Evolutionary conservation across 2,888 invertebrate species (phyloP).

Genomic region (Erannis defoliaria): DNA sequence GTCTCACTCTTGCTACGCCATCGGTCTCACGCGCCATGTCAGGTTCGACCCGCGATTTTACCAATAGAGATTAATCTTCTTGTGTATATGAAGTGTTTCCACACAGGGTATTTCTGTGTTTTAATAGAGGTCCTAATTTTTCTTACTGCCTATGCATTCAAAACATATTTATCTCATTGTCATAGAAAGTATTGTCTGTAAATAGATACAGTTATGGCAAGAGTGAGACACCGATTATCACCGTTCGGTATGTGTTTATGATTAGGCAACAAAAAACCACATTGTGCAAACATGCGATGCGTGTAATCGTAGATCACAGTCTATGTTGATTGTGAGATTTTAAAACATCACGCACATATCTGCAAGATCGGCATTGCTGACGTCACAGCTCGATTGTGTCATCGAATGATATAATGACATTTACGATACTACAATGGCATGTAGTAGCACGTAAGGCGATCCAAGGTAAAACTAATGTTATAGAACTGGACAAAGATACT

Average conservation of each 20-base stretch:
- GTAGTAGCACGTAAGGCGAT: conserved; percentile 1
- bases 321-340: conserved; percentile 17
- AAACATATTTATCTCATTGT: background rate
- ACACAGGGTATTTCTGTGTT: too few species aligned
- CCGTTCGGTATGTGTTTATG: conserved; percentile 10
- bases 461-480: background rate
- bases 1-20: too few species aligned
- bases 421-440: conserved; percentile 2
- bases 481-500: background rate
- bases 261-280: conserved; percentile 1
- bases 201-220: background rate
- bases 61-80: too few species aligned
- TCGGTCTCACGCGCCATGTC: too few species aligned
- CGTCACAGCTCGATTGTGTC: conserved; percentile 16
- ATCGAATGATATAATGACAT: conserved; percentile 25
- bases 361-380: conserved; percentile 11
- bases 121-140: too few species aligned
- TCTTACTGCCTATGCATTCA: too few species aligned
- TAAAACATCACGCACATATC: conserved; percentile 26
- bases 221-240: conserved; percentile 3
- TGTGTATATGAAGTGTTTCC: too few species aligned
- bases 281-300: conserved; percentile 20
- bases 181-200: background rate
- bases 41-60: too few species aligned
- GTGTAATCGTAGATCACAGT: conserved; percentile 21